Conservation (phyloP, 2,113 vertebrate species). For the Mastomys coucha region DNA sequence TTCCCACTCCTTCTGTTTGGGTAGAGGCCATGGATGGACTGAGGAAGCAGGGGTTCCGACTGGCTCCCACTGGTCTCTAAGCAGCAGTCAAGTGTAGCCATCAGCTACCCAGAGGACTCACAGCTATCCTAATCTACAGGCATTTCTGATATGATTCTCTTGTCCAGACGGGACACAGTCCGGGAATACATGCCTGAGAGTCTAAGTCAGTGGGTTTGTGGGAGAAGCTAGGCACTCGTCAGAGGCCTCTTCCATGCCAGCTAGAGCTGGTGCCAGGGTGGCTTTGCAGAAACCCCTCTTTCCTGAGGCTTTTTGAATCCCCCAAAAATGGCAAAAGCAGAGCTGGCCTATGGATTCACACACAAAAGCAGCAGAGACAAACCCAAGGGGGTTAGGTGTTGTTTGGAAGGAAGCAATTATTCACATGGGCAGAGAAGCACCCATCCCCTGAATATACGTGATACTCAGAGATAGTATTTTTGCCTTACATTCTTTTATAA, state of each 20-base stretch:
- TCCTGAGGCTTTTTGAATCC: neutral
- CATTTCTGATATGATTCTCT: neutral
- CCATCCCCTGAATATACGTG: fast-evolving
- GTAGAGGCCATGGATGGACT: fast-evolving
- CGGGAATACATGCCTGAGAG: neutral
- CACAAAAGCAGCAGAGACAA: neutral
- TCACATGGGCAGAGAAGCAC: neutral
- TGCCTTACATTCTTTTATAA: neutral
- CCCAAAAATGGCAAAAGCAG: neutral
- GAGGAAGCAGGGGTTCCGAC: fast-evolving
- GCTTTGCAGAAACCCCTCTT: neutral
- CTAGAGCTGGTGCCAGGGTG: fast-evolving
- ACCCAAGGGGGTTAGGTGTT: too few relatives aligned
- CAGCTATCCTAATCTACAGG: neutral
- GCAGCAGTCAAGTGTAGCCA: neutral
- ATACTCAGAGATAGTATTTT: neutral
- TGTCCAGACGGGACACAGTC: neutral
- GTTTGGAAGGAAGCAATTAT: neutral
- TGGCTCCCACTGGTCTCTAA: neutral
- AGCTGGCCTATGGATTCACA: neutral
- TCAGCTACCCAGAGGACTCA: neutral
- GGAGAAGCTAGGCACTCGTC: fast-evolving
- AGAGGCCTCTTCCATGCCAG: too few relatives aligned
- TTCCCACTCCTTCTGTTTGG: neutral
- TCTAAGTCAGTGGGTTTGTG: too few relatives aligned